These are phyloP conservation scores for Mesopsocus fuscifrons DNA, from an alignment of 2,888 invertebrate genomes.

Conservation along the genomic window DNA sequence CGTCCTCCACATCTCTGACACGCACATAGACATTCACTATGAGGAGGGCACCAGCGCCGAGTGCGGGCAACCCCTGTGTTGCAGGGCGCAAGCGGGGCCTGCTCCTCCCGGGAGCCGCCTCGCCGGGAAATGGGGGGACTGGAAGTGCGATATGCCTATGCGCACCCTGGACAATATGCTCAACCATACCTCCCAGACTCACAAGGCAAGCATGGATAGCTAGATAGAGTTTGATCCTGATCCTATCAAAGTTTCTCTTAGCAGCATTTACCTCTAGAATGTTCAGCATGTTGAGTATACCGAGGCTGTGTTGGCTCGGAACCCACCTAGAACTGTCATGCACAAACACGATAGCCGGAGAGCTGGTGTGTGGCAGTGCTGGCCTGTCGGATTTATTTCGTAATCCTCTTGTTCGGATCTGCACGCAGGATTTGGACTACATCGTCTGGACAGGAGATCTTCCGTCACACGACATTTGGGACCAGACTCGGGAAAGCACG, in stretches of 20 bases:
- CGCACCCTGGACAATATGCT: conserved; percentile 6
- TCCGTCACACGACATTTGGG: conserved; percentile 11
- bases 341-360: too few relatives aligned
- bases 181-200: conserved; percentile 1
- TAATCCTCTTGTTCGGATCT: too few relatives aligned
- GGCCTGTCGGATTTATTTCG: too few relatives aligned
- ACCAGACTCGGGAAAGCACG: conserved; percentile 1
- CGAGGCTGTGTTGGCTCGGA: too few relatives aligned
- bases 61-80: conserved; percentile 42
- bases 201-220: background rate
- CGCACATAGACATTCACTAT: conserved; percentile 29
- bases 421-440: conserved; percentile 11
- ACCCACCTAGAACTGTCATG: too few relatives aligned
- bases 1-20: conserved; percentile 29
- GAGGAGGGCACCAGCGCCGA: conserved; percentile 24
- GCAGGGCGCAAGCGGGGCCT: conserved; percentile 38
- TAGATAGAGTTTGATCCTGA: too few relatives aligned
- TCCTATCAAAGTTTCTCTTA: too few relatives aligned
- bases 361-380: too few relatives aligned
- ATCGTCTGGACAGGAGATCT: conserved; percentile 11
- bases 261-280: too few relatives aligned
- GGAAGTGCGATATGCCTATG: conserved; percentile 9
- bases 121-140: conserved; percentile 25
- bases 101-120: conserved; percentile 21
- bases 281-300: too few relatives aligned